These are phyloP conservation scores for Temnothorax curvispinosus DNA, from an alignment of 1,140 invertebrate genomes.

Conservation along the genomic window DNA sequence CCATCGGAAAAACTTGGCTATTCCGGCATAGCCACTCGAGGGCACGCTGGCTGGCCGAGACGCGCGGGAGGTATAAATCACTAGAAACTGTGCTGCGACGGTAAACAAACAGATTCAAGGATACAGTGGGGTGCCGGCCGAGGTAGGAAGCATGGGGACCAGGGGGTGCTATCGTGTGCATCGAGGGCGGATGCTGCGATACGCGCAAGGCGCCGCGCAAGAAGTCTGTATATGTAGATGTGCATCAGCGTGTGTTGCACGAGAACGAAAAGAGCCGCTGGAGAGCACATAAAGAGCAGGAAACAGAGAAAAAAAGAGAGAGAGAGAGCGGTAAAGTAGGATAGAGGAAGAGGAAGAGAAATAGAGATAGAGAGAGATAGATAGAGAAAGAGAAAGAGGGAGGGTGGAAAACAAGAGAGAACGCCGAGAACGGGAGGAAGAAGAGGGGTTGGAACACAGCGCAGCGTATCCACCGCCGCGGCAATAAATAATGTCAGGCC, in stretches of 20 bases:
- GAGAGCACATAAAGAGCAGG: slow-evolving; percentile 19
- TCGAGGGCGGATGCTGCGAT: slow-evolving; percentile 48
- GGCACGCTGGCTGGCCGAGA: slow-evolving; percentile 38
- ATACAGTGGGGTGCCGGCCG: slow-evolving; percentile 47
- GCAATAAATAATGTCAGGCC: slow-evolving; percentile 71
- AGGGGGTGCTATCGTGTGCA: slow-evolving; percentile 45
- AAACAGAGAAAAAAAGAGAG: slow-evolving; percentile 46
- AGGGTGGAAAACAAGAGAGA: background rate
- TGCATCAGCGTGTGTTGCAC: slow-evolving; percentile 37
- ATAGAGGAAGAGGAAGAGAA: background rate
- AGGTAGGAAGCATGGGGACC: slow-evolving; percentile 17
- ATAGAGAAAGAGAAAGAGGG: background rate
- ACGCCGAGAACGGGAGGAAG: background rate
- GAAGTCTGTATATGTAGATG: slow-evolving; percentile 50
- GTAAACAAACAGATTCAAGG: slow-evolving; percentile 71
- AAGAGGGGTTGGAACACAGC: slow-evolving; percentile 12
- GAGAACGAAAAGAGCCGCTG: slow-evolving; percentile 29
- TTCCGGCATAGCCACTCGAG: slow-evolving; percentile 46
- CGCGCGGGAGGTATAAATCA: slow-evolving; percentile 63
- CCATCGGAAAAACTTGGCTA: slow-evolving; percentile 46
- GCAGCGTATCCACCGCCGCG: slow-evolving; percentile 38
- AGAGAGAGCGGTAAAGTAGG: slow-evolving; percentile 24
- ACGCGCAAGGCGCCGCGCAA: slow-evolving; percentile 57
- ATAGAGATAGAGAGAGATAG: slow-evolving; percentile 10
- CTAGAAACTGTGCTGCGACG: slow-evolving; percentile 43